Evolutionary conservation across 2,113 vertebrate genomes (phyloP).

Genomic region (Sprattus sprattus): DNA sequence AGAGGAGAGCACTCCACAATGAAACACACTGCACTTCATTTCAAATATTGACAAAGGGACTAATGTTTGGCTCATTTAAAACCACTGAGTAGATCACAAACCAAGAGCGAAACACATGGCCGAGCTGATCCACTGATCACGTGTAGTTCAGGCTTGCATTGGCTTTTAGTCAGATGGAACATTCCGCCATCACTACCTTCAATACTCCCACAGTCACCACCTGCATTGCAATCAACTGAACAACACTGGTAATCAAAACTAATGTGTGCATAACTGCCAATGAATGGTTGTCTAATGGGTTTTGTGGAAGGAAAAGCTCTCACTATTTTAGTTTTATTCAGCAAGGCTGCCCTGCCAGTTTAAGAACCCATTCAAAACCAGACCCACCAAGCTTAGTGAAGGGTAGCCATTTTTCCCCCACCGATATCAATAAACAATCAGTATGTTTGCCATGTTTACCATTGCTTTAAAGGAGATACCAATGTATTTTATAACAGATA

Average conservation of each 20-base stretch:
- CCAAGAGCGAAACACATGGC: not conserved
- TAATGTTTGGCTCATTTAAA: not conserved
- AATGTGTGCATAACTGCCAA: constrained; percentile 27
- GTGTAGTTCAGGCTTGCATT: constrained; percentile 18
- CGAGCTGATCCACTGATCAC: not conserved
- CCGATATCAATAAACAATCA: not conserved
- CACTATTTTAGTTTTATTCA: constrained; percentile 23
- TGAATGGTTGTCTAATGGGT: constrained; percentile 36
- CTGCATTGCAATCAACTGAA: constrained; percentile 14
- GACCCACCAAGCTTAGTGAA: not conserved
- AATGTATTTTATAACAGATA: not conserved
- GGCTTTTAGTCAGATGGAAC: not conserved
- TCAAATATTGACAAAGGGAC: constrained; percentile 1
- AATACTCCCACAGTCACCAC: not conserved
- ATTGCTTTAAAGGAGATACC: not conserved
- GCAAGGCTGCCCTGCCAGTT: not conserved
- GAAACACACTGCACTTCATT: constrained; percentile 14
- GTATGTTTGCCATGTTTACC: not conserved
- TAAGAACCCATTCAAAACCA: not conserved
- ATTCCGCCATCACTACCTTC: not conserved
- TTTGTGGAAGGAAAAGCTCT: constrained; percentile 13
- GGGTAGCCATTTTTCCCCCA: not conserved
- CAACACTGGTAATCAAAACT: constrained; percentile 20
- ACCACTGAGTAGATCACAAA: not conserved
- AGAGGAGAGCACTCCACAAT: not conserved